These are phyloP conservation scores for Lepidotrigona ventralis DNA, from an alignment of 1,140 invertebrate species.

Conservation along the genomic window DNA sequence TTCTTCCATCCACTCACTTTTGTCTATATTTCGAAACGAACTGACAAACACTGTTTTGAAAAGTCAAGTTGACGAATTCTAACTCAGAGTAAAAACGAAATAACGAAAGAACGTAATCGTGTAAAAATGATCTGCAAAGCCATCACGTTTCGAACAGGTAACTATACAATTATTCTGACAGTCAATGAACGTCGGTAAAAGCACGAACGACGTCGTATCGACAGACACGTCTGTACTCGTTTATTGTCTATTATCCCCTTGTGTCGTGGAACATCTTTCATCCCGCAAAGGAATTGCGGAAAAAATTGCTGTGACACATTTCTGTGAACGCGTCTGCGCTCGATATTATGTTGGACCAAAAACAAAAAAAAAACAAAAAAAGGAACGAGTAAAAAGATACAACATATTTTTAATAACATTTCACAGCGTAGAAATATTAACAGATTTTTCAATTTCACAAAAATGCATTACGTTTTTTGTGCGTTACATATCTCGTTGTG, in stretches of 20 bases:
- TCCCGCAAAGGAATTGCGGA: not conserved
- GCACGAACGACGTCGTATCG: conserved; percentile 6
- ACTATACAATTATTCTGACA: conserved; percentile 13
- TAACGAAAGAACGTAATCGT: not conserved
- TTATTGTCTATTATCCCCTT: conserved; percentile 11
- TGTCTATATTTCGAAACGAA: not conserved
- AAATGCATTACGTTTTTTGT: not conserved
- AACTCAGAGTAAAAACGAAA: too few relatives aligned
- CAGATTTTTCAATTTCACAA: not conserved
- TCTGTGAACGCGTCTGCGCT: not conserved
- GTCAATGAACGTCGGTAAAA: conserved; percentile 37
- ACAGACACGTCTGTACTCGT: conserved; percentile 3
- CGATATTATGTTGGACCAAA: not conserved
- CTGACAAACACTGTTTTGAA: not conserved
- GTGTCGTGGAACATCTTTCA: not conserved
- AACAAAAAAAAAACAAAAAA: not conserved
- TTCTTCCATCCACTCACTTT: not conserved
- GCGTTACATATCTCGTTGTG: not conserved
- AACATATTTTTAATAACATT: not conserved
- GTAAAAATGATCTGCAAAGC: not conserved
- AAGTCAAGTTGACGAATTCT: too few relatives aligned
- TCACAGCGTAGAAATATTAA: not conserved
- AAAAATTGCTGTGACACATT: not conserved
- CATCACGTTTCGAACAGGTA: conserved; percentile 16
- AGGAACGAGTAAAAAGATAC: too few relatives aligned